Evolutionary conservation across 92 coral and sea anemone species (phyloP), one percentile per base, ranked within the genome.

Genomic region (Porites evermanni): DNA sequence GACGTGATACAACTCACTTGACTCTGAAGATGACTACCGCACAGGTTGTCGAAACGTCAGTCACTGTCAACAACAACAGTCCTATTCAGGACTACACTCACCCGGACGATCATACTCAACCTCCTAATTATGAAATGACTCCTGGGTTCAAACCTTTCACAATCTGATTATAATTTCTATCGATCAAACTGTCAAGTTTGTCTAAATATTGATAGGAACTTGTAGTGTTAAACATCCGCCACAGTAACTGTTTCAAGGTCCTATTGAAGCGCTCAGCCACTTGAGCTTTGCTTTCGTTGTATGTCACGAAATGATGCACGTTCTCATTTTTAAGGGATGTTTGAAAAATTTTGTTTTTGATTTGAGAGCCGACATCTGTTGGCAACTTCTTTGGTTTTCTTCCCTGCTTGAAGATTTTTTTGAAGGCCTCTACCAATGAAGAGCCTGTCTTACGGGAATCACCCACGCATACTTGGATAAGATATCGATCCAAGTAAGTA

Each of bases 351-450:
- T 38, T 38, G 29, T 38, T 9, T 56, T 56, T 56, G 1, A 56
- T 12, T 10, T 56, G 17, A 56, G 61, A 10, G 2, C 61, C 61
- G 14, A 17, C 14, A 56, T 56, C 72, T 24, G 32, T 20, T 38
- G 18, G 67, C 21, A 63, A 18, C 17, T 19, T 63, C 67, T 63
- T 19, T 11, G 67, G 67, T 63, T 63, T 63, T 7, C 21, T 18
- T 17, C 67, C 67, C n/a, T 3, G 19, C n/a, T 19, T 7, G n/a
- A 63, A 63, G 18, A 12, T 56, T 56, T 77, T 44, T 29, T 72
- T n/a, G 20, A 89, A 85, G 8, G 90, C 86, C 7, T 21, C 58
- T 19, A 79, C 59, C 67, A 89, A 61, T 1, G 76, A 53, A 3
- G 71, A 4, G 4, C 70, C 75, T 21, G 89, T 12, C 54, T 70